Evolutionary conservation across 2,888 invertebrate genomes (phyloP).

Genomic region (Caenorhabditis sinica): DNA sequence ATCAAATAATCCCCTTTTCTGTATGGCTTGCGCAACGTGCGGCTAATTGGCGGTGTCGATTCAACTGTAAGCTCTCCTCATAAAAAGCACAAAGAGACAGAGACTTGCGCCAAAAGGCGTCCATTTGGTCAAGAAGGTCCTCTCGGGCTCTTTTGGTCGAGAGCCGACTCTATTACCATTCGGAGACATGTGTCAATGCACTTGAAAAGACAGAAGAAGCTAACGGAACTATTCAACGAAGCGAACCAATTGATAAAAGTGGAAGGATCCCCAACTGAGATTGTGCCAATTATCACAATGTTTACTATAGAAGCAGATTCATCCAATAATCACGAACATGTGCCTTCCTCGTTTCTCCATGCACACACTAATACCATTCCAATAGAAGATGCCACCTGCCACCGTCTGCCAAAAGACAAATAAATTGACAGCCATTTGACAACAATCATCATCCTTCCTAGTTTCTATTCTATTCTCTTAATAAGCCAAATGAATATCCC

Average conservation of each 20-base stretch:
- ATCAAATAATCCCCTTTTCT: not conserved
- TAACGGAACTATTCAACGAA: conserved; percentile 12
- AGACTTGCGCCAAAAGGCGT: conserved; percentile 62
- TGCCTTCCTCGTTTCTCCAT: conserved; percentile 16
- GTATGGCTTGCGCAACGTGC: conserved; percentile 50
- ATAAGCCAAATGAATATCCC: conserved; percentile 39
- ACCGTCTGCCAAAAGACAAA: conserved; percentile 65
- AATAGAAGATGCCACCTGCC: conserved; percentile 62
- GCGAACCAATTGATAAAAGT: conserved; percentile 30
- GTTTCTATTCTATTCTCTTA: conserved; percentile 25
- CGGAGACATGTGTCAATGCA: conserved; percentile 58
- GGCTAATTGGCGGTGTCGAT: conserved; percentile 61
- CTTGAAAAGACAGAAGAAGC: conserved; percentile 44
- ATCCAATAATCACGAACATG: conserved; percentile 46
- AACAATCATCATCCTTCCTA: conserved; percentile 32
- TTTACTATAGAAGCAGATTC: conserved; percentile 43
- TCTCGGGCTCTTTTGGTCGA: conserved; percentile 30
- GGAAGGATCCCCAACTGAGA: conserved; percentile 29
- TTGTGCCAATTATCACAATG: conserved; percentile 64
- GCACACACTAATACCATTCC: conserved; percentile 63
- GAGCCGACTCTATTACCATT: conserved; percentile 60
- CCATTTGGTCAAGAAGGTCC: conserved; percentile 58
- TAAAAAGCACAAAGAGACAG: conserved; percentile 41
- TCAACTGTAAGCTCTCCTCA: conserved; percentile 58
- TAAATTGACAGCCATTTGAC: conserved; percentile 64